Evolutionary conservation across 2,113 vertebrate species (phyloP).

Genomic region (Glaucomys volans): DNA sequence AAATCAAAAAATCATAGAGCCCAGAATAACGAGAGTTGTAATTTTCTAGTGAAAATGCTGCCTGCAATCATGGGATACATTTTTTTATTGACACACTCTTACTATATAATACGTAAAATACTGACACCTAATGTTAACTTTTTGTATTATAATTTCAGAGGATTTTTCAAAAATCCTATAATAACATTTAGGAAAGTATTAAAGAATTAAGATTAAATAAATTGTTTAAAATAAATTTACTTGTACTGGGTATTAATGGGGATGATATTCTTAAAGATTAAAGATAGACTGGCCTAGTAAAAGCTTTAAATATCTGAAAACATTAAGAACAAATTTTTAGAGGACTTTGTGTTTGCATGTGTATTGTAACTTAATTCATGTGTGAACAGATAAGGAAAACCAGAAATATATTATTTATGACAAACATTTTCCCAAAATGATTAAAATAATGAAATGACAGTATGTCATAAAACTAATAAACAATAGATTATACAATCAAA

Average conservation of each 20-base stretch:
- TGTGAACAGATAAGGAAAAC: not conserved
- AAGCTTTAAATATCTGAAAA: not conserved
- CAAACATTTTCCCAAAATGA: not conserved
- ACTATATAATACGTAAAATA: constrained; percentile 89
- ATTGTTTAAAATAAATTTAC: not conserved
- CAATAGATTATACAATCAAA: not conserved
- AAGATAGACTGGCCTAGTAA: not conserved
- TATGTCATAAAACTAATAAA: not conserved
- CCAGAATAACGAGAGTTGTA: constrained; percentile 53
- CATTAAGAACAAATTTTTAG: not conserved
- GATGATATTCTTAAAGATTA: constrained; percentile 23
- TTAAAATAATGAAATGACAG: not conserved
- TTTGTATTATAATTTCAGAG: constrained; percentile 85
- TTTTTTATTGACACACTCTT: constrained; percentile 71
- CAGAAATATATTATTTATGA: not conserved
- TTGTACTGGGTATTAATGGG: not conserved
- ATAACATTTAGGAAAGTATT: constrained; percentile 1
- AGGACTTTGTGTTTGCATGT: not conserved
- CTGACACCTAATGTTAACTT: constrained; percentile 90
- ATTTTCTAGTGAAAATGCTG: constrained; percentile 74
- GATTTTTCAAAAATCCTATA: constrained; percentile 16
- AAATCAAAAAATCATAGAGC: constrained; percentile 45
- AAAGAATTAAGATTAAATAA: not conserved
- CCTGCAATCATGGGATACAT: constrained; percentile 5
- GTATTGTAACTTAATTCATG: not conserved